Conservation (phyloP, 2,888 invertebrate species). For the Calliopum simillimum region DNA sequence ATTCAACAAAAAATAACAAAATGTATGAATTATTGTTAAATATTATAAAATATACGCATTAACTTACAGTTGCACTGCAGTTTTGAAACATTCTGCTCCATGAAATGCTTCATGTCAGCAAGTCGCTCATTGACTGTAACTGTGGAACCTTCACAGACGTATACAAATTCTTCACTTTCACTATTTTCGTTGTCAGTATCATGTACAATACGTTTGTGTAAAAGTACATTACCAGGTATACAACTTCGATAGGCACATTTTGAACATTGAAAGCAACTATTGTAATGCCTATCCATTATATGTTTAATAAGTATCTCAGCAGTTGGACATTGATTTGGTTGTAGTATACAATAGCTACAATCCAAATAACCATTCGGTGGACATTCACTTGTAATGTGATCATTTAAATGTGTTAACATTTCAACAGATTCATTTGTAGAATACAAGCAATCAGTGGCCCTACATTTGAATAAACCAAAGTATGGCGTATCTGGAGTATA, state of each 20-base stretch:
- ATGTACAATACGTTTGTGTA: constrained; percentile 43
- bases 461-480: constrained; percentile 52
- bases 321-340: constrained; percentile 6
- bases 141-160: constrained; percentile 36
- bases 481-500: constrained; percentile 44
- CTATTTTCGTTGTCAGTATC: neutral
- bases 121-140: neutral
- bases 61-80: constrained; percentile 42
- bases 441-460: constrained; percentile 48
- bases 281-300: constrained; percentile 37
- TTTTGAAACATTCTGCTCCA: constrained; percentile 36
- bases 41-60: neutral
- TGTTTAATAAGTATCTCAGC: constrained; percentile 41
- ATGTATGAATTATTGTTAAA: neutral
- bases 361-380: constrained; percentile 39
- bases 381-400: constrained; percentile 36
- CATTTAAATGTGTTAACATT: constrained; percentile 45
- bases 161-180: constrained; percentile 35
- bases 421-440: constrained; percentile 45
- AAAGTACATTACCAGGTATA: constrained; percentile 40
- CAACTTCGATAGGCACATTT: constrained; percentile 48
- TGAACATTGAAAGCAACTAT: constrained; percentile 46
- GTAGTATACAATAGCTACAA: constrained; percentile 46
- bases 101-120: constrained; percentile 20
- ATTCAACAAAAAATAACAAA: neutral